Percentiles rank a stretch among this genome's conserved stretches.
phyloP scores from a whole-genome alignment of 2,113 vertebrate species.

The Echinops telfairi region DNA sequence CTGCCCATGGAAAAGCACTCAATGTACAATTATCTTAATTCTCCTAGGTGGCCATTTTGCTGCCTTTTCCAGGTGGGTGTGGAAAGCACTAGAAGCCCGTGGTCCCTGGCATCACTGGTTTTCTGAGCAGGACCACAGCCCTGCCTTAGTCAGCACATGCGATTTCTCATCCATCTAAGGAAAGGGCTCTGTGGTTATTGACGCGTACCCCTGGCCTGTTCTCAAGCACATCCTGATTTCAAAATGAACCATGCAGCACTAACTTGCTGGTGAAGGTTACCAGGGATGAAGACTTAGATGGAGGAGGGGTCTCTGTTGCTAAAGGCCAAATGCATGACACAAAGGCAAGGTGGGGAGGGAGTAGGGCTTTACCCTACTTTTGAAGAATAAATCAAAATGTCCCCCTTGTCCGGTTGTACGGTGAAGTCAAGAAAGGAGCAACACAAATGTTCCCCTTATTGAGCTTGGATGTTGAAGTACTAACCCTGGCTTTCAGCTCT shows the following conservation, averaged over 20 bases:
- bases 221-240: conserved; percentile 74
- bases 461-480: neutral
- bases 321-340: conserved; percentile 76
- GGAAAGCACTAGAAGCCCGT: conserved; percentile 68
- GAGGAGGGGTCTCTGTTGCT: conserved; percentile 34
- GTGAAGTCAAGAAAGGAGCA: conserved; percentile 64
- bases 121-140: conserved; percentile 31
- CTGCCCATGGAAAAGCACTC: conserved; percentile 62
- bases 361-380: conserved; percentile 71
- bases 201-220: conserved; percentile 40
- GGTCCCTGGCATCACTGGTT: conserved; percentile 49
- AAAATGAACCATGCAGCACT: conserved; percentile 76
- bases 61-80: conserved; percentile 51
- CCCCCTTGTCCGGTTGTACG: conserved; percentile 57
- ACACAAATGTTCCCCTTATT: conserved; percentile 71
- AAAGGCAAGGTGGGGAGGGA: conserved; percentile 66
- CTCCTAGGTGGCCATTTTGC: conserved; percentile 61
- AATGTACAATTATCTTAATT: conserved; percentile 73
- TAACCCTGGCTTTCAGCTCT: conserved; percentile 25
- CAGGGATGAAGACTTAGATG: conserved; percentile 69
- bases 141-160: neutral
- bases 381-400: conserved; percentile 80
- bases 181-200: neutral
- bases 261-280: conserved; percentile 72
- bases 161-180: conserved; percentile 65